A percentile compares a stretch with the other conserved stretches of the same genome.
phyloP scores from a whole-genome alignment of 2,113 vertebrate species.

The Larimichthys polyactis region DNA sequence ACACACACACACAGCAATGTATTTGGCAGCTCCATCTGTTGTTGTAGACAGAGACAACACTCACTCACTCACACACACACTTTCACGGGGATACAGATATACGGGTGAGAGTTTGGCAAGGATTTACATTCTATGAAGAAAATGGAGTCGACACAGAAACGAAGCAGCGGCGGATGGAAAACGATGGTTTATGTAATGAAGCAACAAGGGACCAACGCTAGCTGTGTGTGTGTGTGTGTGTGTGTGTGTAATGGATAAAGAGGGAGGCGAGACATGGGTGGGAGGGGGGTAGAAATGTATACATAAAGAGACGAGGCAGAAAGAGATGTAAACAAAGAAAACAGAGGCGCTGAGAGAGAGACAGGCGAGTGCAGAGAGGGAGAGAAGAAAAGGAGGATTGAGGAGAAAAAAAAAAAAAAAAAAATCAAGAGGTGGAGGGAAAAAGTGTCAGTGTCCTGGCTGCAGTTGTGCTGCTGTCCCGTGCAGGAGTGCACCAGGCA shows the following conservation, averaged over 20 bases:
- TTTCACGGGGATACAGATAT: conserved; percentile 22
- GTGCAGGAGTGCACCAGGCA: conserved; percentile 1
- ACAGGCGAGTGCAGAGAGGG: background rate
- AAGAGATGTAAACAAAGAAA: conserved; percentile 59
- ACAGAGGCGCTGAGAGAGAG: conserved; percentile 6
- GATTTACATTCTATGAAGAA: conserved; percentile 65
- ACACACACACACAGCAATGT: conserved; percentile 11
- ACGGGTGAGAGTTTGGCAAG: conserved; percentile 56
- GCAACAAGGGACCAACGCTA: conserved; percentile 60
- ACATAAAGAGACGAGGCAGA: conserved; percentile 27
- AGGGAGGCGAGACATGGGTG: background rate
- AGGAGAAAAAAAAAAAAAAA: background rate
- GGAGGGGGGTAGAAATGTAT: conserved; percentile 31
- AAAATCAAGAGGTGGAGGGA: background rate
- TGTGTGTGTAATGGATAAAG: background rate
- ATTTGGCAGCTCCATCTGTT: conserved; percentile 67
- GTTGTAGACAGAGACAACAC: conserved; percentile 47
- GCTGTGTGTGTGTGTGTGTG: conserved; percentile 35
- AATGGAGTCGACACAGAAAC: conserved; percentile 65
- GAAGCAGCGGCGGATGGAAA: conserved; percentile 58
- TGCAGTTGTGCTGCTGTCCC: conserved; percentile 47
- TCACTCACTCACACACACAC: conserved; percentile 13
- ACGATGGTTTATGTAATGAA: conserved; percentile 70
- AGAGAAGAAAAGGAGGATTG: background rate
- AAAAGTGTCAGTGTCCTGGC: conserved; percentile 26